Conservation (phyloP, 2,797 vertebrate genomes). For the Crocodylus rhombifer region DNA sequence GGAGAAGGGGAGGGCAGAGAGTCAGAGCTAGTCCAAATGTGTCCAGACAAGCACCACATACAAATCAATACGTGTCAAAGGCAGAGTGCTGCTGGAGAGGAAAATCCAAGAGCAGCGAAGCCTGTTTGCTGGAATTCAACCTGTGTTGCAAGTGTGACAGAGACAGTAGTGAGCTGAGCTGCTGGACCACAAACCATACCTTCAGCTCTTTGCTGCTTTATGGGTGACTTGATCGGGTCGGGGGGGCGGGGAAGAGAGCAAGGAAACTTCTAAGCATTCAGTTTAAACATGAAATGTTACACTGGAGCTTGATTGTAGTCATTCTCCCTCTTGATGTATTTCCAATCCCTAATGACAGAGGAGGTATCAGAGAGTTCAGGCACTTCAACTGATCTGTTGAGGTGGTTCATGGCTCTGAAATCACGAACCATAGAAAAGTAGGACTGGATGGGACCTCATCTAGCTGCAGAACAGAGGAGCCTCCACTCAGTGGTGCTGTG, state of each 20-base stretch:
- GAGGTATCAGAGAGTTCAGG: constrained; percentile 13
- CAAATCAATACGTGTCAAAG: constrained; percentile 31
- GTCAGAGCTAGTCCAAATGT: constrained; percentile 38
- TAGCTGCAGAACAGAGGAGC: too few species aligned
- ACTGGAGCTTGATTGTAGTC: constrained; percentile 11
- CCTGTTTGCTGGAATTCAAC: neutral
- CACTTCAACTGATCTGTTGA: neutral
- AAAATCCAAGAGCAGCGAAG: constrained; percentile 16
- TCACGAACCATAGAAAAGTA: too few species aligned
- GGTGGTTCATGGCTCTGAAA: constrained; percentile 7
- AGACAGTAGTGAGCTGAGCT: constrained; percentile 8
- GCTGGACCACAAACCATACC: constrained; percentile 13
- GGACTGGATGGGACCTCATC: too few species aligned
- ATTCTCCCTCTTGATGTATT: constrained; percentile 5
- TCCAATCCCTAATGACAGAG: constrained; percentile 21
- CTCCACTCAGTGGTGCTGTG: too few species aligned
- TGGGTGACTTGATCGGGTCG: too few species aligned
- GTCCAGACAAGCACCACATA: constrained; percentile 40
- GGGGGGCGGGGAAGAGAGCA: neutral
- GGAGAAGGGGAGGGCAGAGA: constrained; percentile 51
- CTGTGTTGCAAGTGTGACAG: neutral
- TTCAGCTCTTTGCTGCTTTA: neutral
- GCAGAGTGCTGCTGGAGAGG: constrained; percentile 32
- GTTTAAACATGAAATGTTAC: neutral
- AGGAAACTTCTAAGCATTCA: neutral